phyloP scores from a whole-genome alignment of 2,888 invertebrate genomes.

The Drosophila antonietae region DNA sequence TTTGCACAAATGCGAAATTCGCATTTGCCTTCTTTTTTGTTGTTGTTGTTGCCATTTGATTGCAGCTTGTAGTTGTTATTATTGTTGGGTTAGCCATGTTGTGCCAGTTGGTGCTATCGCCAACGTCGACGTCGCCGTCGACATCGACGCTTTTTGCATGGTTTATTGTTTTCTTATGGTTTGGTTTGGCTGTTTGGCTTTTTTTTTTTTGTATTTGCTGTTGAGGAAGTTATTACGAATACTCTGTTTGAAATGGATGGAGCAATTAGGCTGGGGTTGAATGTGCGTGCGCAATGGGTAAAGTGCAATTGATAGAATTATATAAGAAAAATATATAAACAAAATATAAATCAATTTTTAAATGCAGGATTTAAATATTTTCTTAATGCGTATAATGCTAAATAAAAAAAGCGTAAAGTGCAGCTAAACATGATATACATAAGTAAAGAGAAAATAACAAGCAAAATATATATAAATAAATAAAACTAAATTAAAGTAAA shows the following conservation, averaged over 20 bases:
- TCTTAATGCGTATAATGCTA: no score
- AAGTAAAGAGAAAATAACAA: no score
- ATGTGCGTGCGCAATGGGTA: not conserved
- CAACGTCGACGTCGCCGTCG: constrained; percentile 14
- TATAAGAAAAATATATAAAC: no score
- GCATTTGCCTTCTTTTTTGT: constrained; percentile 36
- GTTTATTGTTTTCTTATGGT: constrained; percentile 43
- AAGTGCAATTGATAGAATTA: not conserved
- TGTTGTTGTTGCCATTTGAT: constrained; percentile 32
- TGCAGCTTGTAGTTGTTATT: constrained; percentile 23
- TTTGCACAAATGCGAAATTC: constrained; percentile 66
- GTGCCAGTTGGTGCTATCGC: constrained; percentile 75
- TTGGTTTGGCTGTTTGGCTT: constrained; percentile 11
- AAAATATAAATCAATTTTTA: no score
- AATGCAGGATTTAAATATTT: no score
- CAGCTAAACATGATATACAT: not conserved
- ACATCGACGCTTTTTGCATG: constrained; percentile 32
- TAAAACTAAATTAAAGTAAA: no score
- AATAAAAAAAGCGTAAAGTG: not conserved
- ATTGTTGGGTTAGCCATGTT: constrained; percentile 47
- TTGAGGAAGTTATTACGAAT: constrained; percentile 52
- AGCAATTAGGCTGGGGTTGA: not conserved
- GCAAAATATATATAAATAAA: no score
- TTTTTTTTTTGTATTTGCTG: constrained; percentile 22
- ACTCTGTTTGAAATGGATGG: not conserved